A percentile compares a stretch with the other conserved stretches of the same genome.
Conservation (phyloP, 2,888 invertebrate genomes). For the Drosophila helvetica region DNA sequence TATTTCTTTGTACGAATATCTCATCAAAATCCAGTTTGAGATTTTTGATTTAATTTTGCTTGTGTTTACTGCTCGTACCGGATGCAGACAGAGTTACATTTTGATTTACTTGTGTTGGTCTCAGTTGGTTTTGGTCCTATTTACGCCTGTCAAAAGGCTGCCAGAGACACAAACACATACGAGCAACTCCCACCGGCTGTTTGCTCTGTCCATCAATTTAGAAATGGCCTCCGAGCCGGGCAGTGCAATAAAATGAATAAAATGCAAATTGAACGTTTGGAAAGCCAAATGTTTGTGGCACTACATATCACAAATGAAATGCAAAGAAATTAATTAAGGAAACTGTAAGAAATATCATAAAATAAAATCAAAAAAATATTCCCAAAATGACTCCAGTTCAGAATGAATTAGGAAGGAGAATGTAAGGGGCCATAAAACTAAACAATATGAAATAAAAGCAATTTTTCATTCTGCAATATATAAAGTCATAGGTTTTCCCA, state of each 20-base stretch:
- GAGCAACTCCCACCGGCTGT: slow-evolving; percentile 13
- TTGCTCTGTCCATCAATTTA: slow-evolving; percentile 5
- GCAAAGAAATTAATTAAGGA: background rate
- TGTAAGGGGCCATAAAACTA: background rate
- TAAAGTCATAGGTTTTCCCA: background rate
- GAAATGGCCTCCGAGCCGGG: background rate
- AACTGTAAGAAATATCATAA: too few relatives aligned
- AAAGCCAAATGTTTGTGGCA: background rate
- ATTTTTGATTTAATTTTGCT: slow-evolving; percentile 74
- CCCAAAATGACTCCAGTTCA: too few relatives aligned
- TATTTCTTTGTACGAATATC: slow-evolving; percentile 8
- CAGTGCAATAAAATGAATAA: background rate
- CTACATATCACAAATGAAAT: background rate
- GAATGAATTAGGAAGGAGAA: background rate
- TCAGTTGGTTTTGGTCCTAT: slow-evolving; percentile 23
- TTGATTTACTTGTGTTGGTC: slow-evolving; percentile 25
- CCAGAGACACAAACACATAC: slow-evolving; percentile 30
- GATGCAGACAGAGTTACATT: slow-evolving; percentile 28
- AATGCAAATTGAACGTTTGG: background rate
- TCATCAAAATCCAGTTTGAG: slow-evolving; percentile 74
- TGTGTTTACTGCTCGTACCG: slow-evolving; percentile 54
- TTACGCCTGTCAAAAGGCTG: slow-evolving; percentile 51
- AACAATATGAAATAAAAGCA: background rate
- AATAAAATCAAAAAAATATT: background rate
- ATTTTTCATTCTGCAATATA: background rate